Conservation (phyloP, 35 echinoderm and acorn worm genomes). For the Anneissia japonica region DNA sequence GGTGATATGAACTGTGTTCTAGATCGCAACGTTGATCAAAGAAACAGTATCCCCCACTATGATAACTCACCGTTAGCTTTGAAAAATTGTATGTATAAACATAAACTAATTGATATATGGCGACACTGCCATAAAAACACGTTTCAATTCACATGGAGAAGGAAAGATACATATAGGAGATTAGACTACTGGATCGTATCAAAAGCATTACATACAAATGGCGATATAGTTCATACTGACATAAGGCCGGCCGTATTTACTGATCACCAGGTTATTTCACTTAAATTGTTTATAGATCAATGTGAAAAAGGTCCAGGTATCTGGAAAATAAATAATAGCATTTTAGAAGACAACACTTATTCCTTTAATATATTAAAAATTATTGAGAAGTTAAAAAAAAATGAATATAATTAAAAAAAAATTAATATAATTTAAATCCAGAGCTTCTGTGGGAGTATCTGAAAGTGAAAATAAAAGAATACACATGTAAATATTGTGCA, state of each 20-base stretch:
- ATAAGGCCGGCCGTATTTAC: too few species aligned
- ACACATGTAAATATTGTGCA: not conserved
- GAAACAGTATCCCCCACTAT: not conserved
- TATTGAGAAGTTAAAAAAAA: not conserved
- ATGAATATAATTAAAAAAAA: too few species aligned
- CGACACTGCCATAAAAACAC: not conserved
- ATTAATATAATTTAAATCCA: not conserved
- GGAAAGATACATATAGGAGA: not conserved
- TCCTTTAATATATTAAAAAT: too few species aligned
- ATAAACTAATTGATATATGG: not conserved
- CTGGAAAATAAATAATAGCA: too few species aligned
- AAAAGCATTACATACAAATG: too few species aligned
- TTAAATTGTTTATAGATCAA: too few species aligned
- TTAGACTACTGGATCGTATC: not conserved
- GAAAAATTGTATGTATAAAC: not conserved
- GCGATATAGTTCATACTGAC: too few species aligned
- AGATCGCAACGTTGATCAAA: not conserved
- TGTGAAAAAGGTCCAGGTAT: too few species aligned
- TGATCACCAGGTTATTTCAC: too few species aligned
- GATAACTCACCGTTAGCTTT: not conserved
- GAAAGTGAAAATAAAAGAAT: not conserved
- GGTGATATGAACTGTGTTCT: not conserved
- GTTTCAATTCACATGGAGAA: not conserved
- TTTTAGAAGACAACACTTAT: too few species aligned
- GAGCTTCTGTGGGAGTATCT: not conserved